Evolutionary conservation across 2,113 vertebrate genomes (phyloP), one percentile per base, ranked within the genome.

Genomic region (Geothlypis trichas): DNA sequence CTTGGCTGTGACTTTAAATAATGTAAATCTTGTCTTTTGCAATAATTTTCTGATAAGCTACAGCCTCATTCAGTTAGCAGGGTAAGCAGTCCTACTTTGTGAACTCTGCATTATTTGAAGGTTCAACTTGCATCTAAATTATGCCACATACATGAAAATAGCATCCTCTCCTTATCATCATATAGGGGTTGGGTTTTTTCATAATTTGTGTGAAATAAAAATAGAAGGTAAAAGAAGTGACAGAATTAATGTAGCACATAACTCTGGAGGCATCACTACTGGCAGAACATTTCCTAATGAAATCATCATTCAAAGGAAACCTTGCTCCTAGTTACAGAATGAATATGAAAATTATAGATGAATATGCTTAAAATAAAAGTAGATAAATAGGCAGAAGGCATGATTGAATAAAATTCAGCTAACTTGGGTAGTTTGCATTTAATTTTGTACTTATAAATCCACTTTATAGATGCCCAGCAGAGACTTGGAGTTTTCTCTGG

Each of bases 221-320:
- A 71, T 33, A 66, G 51, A 81, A 94, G 66, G 33, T 55, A 91
- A 76, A 93, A 68, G 37, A 74, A 84, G 15, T 89, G 93, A 68
- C 69, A 96, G 92, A 69, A 95, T 93, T 94, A 97, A 95, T 96
- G 47, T 76, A 85, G 79, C 59, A 88, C 23, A 63, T 93, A 92
- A 80, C 52, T 95, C 82, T 84, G 73, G 74, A 76, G 85, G 80
- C 86, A 90, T 52, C 0, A 24, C 59, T 92, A 30, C 78, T 87
- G 72, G 89, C 79, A 93, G 54, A 96, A 88, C 66, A 96, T 92
- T 65, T 94, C 86, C 77, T 97, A 96, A 97, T 96, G 95, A 96
- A 96, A 71, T 95, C 93, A 96, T 96, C 84, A 78, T 76, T 85
- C 96, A 97, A 14, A 80, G 71, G 46, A 91, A 66, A 87, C 69